Evolutionary conservation across 2,888 invertebrate species (phyloP).

Genomic region (Slavum lentiscoides): DNA sequence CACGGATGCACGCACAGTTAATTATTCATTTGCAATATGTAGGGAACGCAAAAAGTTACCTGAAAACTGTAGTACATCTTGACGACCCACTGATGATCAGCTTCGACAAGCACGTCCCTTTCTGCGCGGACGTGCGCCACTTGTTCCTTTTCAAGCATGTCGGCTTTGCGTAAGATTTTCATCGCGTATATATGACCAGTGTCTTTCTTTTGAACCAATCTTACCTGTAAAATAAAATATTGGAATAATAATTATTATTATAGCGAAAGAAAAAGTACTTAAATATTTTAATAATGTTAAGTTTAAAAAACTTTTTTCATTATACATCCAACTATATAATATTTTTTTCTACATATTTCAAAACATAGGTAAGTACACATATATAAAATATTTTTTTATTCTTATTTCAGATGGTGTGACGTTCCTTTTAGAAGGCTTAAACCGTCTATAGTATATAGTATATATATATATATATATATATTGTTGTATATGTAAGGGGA

Average conservation of each 20-base stretch:
- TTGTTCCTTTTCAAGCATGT: slow-evolving; percentile 99
- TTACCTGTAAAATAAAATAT: slow-evolving; percentile 67
- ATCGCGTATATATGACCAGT: slow-evolving; percentile 99
- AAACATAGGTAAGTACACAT: too few species aligned
- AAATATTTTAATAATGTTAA: background rate
- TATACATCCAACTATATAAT: too few species aligned
- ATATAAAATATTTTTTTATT: too few species aligned
- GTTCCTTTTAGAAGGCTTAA: too few species aligned
- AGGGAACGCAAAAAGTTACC: slow-evolving; percentile 58
- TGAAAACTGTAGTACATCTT: slow-evolving; percentile 99
- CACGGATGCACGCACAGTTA: background rate
- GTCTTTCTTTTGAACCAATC: slow-evolving; percentile 98
- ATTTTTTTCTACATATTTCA: too few species aligned
- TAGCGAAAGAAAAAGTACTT: too few species aligned
- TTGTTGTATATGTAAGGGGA: too few species aligned
- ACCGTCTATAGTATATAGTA: too few species aligned
- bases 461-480: too few species aligned
- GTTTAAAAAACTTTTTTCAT: too few species aligned
- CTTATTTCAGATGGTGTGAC: too few species aligned
- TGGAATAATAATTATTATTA: too few species aligned
- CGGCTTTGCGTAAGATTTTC: slow-evolving; percentile 98
- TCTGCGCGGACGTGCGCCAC: slow-evolving; percentile 97
- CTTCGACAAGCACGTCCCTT: slow-evolving; percentile 96
- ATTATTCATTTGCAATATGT: slow-evolving; percentile 23
- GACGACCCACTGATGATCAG: slow-evolving; percentile 99